Conservation (phyloP, 2,797 vertebrate species). For the Pseudotriccus pelzelni region DNA sequence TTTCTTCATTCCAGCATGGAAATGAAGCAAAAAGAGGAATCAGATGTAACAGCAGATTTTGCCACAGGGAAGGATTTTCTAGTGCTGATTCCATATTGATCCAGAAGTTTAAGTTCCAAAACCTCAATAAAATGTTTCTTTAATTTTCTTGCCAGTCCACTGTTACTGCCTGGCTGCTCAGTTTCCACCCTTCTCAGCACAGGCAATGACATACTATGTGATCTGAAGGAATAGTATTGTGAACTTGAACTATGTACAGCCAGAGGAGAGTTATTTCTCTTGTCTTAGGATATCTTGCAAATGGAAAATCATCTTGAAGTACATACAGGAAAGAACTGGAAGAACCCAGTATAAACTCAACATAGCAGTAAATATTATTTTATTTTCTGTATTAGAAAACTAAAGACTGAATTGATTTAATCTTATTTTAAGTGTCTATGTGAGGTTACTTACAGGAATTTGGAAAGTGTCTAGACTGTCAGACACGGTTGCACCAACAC, state of each 20-base stretch:
- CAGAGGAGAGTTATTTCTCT: neutral
- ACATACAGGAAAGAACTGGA: neutral
- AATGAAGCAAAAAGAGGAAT: conserved; percentile 15
- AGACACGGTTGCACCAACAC: neutral
- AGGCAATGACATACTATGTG: neutral
- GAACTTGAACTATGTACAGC: neutral
- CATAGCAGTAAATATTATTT: neutral
- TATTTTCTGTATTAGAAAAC: neutral
- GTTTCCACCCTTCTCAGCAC: neutral
- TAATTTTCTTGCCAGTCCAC: neutral
- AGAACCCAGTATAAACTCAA: neutral
- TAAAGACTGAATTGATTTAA: neutral
- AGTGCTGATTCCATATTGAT: neutral
- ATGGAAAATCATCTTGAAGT: neutral
- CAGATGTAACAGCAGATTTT: conserved; percentile 46
- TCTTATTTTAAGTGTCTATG: neutral
- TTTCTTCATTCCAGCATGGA: conserved; percentile 34
- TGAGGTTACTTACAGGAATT: neutral
- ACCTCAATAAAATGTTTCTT: neutral
- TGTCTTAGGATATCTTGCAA: neutral
- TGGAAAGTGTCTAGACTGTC: neutral
- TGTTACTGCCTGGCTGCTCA: neutral
- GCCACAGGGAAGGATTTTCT: conserved; percentile 15
- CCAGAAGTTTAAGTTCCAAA: conserved; percentile 18
- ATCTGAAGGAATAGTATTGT: neutral